Conservation (phyloP, 2,113 vertebrate genomes). For the Rhinoptilus africanus region DNA sequence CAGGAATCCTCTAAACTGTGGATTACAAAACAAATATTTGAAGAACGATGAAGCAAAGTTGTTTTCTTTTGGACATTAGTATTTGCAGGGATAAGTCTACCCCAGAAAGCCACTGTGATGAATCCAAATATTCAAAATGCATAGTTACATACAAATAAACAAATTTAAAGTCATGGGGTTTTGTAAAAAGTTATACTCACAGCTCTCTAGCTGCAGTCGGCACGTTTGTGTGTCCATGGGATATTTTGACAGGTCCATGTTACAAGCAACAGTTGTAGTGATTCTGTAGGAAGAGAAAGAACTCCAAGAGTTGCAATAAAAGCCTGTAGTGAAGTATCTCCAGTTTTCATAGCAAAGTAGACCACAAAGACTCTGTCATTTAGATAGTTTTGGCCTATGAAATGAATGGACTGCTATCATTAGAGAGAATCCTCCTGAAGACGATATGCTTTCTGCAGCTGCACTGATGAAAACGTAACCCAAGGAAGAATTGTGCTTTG, state of each 20-base stretch:
- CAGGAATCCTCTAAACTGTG: background rate
- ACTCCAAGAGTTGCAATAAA: background rate
- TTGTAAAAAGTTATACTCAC: conserved; percentile 65
- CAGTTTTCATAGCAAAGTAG: background rate
- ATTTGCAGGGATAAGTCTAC: background rate
- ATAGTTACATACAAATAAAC: background rate
- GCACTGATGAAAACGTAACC: background rate
- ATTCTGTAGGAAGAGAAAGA: conserved; percentile 67
- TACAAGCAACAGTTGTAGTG: conserved; percentile 80
- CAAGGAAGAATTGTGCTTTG: background rate
- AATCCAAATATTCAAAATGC: background rate
- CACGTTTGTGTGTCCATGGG: conserved; percentile 82
- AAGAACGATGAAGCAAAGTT: background rate
- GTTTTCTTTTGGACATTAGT: background rate
- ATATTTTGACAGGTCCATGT: conserved; percentile 84
- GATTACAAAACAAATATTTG: background rate
- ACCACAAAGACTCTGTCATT: background rate
- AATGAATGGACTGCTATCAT: background rate
- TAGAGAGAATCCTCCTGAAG: background rate
- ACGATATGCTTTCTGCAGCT: background rate
- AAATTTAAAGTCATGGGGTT: background rate
- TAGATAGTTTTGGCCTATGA: background rate
- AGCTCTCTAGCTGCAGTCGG: conserved; percentile 79
- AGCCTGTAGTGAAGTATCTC: background rate
- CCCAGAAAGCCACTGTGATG: background rate